Evolutionary conservation across 2,797 vertebrate genomes (phyloP).

Genomic region (Oreortyx pictus): DNA sequence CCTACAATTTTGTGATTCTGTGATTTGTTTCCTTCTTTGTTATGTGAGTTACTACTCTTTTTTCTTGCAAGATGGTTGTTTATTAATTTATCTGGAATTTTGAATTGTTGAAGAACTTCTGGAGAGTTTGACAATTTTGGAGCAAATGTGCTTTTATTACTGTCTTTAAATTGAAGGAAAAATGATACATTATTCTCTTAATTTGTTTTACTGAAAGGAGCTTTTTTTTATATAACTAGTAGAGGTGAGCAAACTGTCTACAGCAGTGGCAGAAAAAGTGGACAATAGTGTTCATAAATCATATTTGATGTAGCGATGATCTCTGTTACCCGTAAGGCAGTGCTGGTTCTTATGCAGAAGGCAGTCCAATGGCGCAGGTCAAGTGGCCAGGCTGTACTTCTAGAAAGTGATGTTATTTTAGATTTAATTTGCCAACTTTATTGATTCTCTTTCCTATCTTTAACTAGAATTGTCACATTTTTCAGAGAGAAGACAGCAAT

Average conservation of each 20-base stretch:
- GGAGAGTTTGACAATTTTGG: not conserved
- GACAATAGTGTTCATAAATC: not conserved
- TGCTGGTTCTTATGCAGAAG: not conserved
- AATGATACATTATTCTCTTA: not conserved
- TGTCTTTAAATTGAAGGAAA: not conserved
- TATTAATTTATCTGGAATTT: not conserved
- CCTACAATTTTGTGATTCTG: too few species aligned
- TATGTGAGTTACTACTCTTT: not conserved
- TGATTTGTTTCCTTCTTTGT: not conserved
- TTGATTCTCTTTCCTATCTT: not conserved
- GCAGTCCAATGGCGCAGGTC: not conserved
- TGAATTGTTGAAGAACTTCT: accelerated
- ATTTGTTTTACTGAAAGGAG: not conserved
- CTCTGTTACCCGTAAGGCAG: not conserved
- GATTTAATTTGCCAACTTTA: not conserved
- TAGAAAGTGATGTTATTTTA: not conserved
- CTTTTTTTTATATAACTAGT: not conserved
- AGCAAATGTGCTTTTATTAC: not conserved
- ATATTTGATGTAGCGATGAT: not conserved
- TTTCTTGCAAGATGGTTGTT: not conserved
- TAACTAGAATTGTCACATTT: not conserved
- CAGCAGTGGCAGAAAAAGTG: not conserved
- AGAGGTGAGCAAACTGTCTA: not conserved
- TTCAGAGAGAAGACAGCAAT: not conserved
- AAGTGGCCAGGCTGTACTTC: not conserved